phyloP scores from a whole-genome alignment of 2,113 vertebrate species.

The human (Homo sapiens) region DNA sequence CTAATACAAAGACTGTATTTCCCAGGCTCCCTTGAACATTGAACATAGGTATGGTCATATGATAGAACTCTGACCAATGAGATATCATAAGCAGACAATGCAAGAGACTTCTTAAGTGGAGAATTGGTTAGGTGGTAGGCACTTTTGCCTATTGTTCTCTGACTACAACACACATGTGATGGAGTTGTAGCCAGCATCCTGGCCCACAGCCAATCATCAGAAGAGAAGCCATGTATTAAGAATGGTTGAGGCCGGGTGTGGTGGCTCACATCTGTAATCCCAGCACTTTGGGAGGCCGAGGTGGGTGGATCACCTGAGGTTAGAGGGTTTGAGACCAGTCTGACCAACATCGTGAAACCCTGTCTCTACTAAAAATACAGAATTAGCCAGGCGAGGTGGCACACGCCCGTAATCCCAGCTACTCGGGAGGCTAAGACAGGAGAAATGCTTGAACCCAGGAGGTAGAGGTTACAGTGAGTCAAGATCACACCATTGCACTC shows the following conservation, averaged over 20 bases:
- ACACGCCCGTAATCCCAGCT: too few species aligned
- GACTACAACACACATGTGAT: not conserved
- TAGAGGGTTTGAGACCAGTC: too few species aligned
- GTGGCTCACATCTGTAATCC: too few species aligned
- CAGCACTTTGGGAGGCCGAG: too few species aligned
- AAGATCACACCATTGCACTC: too few species aligned
- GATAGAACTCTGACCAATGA: not conserved
- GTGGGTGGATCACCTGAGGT: too few species aligned
- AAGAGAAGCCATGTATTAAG: not conserved
- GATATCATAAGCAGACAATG: not conserved
- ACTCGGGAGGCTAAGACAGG: too few species aligned
- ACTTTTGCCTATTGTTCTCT: not conserved
- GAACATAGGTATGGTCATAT: not conserved
- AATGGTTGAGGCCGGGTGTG: not conserved
- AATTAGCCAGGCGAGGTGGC: too few species aligned
- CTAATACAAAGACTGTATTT: not conserved
- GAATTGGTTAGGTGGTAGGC: not conserved
- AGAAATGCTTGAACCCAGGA: too few species aligned
- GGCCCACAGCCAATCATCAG: not conserved
- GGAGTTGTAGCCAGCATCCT: not conserved
- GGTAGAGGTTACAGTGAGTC: too few species aligned
- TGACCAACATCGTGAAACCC: too few species aligned
- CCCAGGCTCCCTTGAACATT: not conserved
- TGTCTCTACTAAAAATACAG: too few species aligned
- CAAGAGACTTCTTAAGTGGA: not conserved